A percentile compares a stretch with the other conserved stretches of the same genome.
phyloP scores from a whole-genome alignment of 2,888 invertebrate species.

The Petrolisthes cinctipes region DNA sequence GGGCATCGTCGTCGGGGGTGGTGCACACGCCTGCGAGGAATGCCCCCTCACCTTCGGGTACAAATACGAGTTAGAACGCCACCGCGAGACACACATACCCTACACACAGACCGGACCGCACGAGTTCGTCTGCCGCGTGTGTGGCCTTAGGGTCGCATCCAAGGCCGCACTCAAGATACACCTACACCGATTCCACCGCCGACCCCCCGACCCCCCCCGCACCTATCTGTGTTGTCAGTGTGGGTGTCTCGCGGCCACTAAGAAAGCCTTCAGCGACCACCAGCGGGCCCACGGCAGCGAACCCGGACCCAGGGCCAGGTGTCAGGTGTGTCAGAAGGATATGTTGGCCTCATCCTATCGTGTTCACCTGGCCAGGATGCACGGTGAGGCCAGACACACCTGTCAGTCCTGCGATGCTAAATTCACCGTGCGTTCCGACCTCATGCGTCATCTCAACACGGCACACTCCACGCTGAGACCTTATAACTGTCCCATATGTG shows the following conservation, averaged over 20 bases:
- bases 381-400: slow-evolving; percentile 45
- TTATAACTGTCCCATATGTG: slow-evolving; percentile 49
- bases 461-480: slow-evolving; percentile 43
- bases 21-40: slow-evolving; percentile 38
- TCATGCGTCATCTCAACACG: slow-evolving; percentile 57
- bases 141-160: slow-evolving; percentile 54
- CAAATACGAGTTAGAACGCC: slow-evolving; percentile 56
- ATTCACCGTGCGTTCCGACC: slow-evolving; percentile 48
- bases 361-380: slow-evolving; percentile 54
- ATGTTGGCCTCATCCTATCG: slow-evolving; percentile 52
- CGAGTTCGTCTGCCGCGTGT: slow-evolving; percentile 56
- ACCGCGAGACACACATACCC: slow-evolving; percentile 48
- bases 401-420: slow-evolving; percentile 49
- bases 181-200: slow-evolving; percentile 53
- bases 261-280: slow-evolving; percentile 55
- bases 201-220: slow-evolving; percentile 36
- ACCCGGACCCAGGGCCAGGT: slow-evolving; percentile 43
- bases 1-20: slow-evolving; percentile 14
- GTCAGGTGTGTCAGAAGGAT: slow-evolving; percentile 48
- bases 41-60: slow-evolving; percentile 46
- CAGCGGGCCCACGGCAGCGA: slow-evolving; percentile 48
- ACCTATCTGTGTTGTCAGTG: slow-evolving; percentile 54
- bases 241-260: slow-evolving; percentile 55
- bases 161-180: slow-evolving; percentile 59
- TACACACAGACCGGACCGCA: slow-evolving; percentile 56